phyloP scores from a whole-genome alignment of 2,113 vertebrate species.

The Tricholaema leucomelas region DNA sequence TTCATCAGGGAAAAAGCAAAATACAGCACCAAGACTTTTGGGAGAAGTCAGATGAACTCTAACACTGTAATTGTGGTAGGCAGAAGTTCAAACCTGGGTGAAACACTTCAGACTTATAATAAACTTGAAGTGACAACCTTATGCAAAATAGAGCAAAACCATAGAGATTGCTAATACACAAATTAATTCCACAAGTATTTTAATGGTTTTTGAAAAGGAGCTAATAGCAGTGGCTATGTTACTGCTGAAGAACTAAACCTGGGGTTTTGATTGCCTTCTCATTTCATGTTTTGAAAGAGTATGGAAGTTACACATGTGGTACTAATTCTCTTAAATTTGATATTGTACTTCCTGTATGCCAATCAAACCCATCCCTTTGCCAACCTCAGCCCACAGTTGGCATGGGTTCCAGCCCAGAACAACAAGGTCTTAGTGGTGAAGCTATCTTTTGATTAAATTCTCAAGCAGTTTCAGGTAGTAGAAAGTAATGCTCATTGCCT shows the following conservation, averaged over 20 bases:
- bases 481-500: neutral
- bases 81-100: constrained; percentile 31
- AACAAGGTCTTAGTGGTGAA: neutral
- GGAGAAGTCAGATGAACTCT: neutral
- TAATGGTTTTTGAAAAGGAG: neutral
- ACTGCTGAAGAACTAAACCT: neutral
- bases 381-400: neutral
- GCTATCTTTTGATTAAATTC: neutral
- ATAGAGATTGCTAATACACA: neutral
- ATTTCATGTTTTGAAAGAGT: neutral
- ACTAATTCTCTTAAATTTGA: neutral
- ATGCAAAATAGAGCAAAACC: neutral
- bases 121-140: constrained; percentile 25
- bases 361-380: neutral
- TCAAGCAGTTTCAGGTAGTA: neutral
- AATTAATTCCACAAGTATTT: neutral
- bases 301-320: neutral
- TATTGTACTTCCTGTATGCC: neutral
- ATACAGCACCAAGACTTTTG: neutral
- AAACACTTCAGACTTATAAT: constrained; percentile 8
- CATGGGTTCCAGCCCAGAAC: neutral
- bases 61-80: neutral
- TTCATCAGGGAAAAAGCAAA: neutral
- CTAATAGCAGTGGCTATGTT: neutral
- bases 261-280: neutral